A percentile compares a stretch with the other conserved stretches of the same genome.
Conservation (phyloP, 2,797 vertebrate genomes). For the Falco rusticolus region DNA sequence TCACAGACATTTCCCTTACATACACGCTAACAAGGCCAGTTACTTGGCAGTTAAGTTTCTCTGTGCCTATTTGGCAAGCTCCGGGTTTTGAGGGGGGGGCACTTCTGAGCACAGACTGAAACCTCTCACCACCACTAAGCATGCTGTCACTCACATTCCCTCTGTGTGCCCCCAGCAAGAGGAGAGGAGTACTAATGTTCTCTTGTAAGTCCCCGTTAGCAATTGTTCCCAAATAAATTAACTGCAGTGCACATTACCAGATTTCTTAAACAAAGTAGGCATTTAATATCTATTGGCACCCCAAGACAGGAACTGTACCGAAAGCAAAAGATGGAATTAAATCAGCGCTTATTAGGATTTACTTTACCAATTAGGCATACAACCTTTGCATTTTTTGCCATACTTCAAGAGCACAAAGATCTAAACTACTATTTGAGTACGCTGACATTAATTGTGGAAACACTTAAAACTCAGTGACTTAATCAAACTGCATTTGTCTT, state of each 20-base stretch:
- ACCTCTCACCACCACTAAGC: neutral
- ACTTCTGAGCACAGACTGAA: neutral
- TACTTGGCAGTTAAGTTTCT: neutral
- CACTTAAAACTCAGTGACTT: neutral
- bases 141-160: neutral
- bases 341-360: neutral
- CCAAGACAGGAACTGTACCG: neutral
- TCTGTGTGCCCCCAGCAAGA: neutral
- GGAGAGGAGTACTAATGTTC: neutral
- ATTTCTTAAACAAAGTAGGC: conserved; percentile 22
- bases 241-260: neutral
- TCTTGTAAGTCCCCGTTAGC: neutral
- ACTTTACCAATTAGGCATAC: neutral
- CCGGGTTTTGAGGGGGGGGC: neutral
- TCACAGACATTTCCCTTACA: neutral
- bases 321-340: neutral
- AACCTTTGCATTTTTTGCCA: neutral
- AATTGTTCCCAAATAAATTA: conserved; percentile 47
- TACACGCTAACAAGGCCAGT: neutral
- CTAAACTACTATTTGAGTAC: neutral
- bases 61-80: neutral
- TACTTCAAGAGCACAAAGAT: neutral
- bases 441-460: neutral
- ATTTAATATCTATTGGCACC: neutral
- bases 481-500: neutral